These are phyloP conservation scores for Setophaga kirtlandii DNA, from an alignment of 2,113 vertebrate genomes.

Conservation along the genomic window DNA sequence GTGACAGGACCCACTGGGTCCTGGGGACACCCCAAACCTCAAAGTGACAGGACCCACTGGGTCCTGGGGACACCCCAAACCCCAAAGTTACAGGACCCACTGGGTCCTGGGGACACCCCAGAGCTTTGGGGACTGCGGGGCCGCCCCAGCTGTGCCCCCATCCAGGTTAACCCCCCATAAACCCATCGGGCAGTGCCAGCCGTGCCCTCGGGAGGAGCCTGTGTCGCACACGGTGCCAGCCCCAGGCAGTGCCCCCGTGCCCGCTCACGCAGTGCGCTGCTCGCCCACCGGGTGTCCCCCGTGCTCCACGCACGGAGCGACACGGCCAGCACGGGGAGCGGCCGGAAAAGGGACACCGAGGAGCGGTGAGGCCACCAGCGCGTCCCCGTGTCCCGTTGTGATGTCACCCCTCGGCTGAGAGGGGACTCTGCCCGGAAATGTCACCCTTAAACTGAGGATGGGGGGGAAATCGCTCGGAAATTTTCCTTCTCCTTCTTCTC, in stretches of 20 bases:
- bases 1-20: too few relatives aligned
- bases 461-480: background rate
- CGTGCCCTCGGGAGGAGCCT: background rate
- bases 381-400: background rate
- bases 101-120: too few relatives aligned
- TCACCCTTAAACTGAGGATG: rapidly evolving
- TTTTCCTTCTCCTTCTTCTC: background rate
- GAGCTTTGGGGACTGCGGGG: too few relatives aligned
- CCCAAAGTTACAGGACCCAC: too few relatives aligned
- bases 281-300: conserved; percentile 35
- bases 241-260: rapidly evolving
- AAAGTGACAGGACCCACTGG: too few relatives aligned
- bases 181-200: too few relatives aligned
- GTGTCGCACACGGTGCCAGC: background rate
- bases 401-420: background rate
- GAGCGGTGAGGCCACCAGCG: background rate
- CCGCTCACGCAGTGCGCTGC: background rate
- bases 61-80: too few relatives aligned
- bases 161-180: too few relatives aligned
- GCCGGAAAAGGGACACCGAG: background rate
- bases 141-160: too few relatives aligned
- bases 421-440: rapidly evolving
- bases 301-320: background rate
- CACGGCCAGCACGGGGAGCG: rapidly evolving
- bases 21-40: too few relatives aligned